phyloP scores from a whole-genome alignment of 2,888 invertebrate genomes.

The Aphodius sticticus region DNA sequence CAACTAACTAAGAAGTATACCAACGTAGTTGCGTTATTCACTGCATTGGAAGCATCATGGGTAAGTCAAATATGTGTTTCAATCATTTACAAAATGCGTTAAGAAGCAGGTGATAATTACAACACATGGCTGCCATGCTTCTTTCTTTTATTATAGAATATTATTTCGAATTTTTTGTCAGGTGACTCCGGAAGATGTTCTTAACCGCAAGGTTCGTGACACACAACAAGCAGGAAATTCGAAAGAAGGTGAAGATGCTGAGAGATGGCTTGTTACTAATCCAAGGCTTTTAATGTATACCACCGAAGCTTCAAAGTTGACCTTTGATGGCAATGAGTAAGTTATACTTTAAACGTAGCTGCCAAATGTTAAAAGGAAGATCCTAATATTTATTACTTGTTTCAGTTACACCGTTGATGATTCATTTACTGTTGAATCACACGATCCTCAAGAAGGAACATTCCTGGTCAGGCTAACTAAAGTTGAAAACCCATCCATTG shows the following conservation, averaged over 20 bases:
- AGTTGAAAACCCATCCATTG: neutral
- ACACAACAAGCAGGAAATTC: neutral
- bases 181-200: constrained; percentile 32
- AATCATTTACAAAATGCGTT: constrained; percentile 29
- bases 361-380: neutral
- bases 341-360: neutral
- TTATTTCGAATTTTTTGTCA: constrained; percentile 5
- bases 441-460: neutral
- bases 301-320: neutral
- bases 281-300: neutral
- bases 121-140: constrained; percentile 29
- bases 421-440: neutral
- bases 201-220: constrained; percentile 11
- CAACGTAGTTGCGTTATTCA: constrained; percentile 66
- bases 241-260: neutral
- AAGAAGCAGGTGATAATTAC: constrained; percentile 46
- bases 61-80: constrained; percentile 47
- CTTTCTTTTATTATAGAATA: neutral
- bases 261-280: neutral
- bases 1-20: constrained; percentile 60
- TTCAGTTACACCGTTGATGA: neutral
- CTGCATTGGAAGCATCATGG: constrained; percentile 66
- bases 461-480: neutral
- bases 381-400: neutral
- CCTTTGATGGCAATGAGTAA: neutral